Evolutionary conservation across 2,113 vertebrate genomes (phyloP), one percentile per base, ranked within the genome.

Genomic region (Melanostigma gelatinosum): DNA sequence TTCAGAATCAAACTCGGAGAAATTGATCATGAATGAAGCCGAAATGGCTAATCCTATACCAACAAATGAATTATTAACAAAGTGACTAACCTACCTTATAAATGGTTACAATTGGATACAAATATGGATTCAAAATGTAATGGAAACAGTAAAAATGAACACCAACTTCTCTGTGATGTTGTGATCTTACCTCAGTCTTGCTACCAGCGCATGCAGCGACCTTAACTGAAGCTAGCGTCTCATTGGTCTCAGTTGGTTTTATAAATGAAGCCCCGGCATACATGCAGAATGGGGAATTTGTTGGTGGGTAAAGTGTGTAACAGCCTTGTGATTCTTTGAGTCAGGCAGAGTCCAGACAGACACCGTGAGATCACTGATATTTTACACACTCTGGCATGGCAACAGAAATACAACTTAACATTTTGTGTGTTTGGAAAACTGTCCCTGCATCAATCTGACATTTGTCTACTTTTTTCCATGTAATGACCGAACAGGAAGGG

Each of bases 401-500:
- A 55, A 24, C 22, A 32, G 8, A 38, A 38, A 38, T 40, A 72
- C 24, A n/a, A 61, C 29, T 60, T 8, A 40, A 79, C 27, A 55
- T 67, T 52, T 57, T 18, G 65, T 74, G 67, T 32, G 16, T 55
- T 74, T 69, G 8, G 63, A 69, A 75, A 89, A 79, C 67, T 20
- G 58, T 82, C 24, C 52, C 72, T n/a, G n/a, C 48, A 46, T 87
- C 83, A 86, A 74, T 77, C 36, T 54, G 48, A 84, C 72, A 72
- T 79, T 85, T 88, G 70, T 44, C 16, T 38, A 79, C 61, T 70
- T 77, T 48, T 85, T 89, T 72, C 85, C 69, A 85, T 61, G 38
- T 64, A 40, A 54, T 85, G 80, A 84, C 66, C 55, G 6, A 74
- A 88, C 70, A 88, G 85, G 84, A 87, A 85, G 67, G 72, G 78